A percentile compares a stretch with the other conserved stretches of the same genome.
Evolutionary conservation across 2,113 vertebrate genomes (phyloP).

Genomic region (human (Homo sapiens)): DNA sequence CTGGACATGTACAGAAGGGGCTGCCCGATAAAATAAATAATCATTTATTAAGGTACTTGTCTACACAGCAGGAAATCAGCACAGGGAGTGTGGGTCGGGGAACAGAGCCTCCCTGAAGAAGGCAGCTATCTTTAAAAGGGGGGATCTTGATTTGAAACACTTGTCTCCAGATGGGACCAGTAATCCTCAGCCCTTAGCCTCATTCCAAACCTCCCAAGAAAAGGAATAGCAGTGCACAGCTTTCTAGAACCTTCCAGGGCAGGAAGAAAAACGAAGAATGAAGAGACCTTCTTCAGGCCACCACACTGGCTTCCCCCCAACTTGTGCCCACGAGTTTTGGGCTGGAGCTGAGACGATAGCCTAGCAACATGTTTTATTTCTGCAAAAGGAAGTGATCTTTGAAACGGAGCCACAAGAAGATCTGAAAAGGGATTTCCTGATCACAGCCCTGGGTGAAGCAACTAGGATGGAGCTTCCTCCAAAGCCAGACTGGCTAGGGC

Average conservation of each 20-base stretch:
- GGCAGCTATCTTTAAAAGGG: neutral
- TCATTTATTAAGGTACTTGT: conserved; percentile 78
- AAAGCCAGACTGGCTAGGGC: too few relatives aligned
- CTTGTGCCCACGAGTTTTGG: neutral
- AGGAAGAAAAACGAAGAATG: neutral
- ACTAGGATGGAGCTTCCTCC: too few relatives aligned
- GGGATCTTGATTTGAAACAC: conserved; percentile 16
- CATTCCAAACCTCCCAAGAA: neutral
- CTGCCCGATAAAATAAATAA: conserved; percentile 77
- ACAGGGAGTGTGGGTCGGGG: neutral
- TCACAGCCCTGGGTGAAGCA: neutral
- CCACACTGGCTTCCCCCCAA: neutral
- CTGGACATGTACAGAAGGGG: conserved; percentile 59
- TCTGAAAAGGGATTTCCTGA: neutral
- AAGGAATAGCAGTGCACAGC: neutral
- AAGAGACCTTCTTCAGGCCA: neutral
- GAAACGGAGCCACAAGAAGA: neutral
- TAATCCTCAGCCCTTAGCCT: neutral
- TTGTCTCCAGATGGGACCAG: neutral
- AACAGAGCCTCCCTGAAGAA: neutral
- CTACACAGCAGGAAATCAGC: conserved; percentile 73
- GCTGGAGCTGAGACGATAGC: neutral
- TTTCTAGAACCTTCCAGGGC: conserved; percentile 21
- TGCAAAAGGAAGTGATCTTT: neutral
- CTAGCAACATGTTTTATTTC: neutral